Base-by-base conservation (phyloP, 2,888 invertebrate genomes). In the Conops quadrifasciatus region DNA sequence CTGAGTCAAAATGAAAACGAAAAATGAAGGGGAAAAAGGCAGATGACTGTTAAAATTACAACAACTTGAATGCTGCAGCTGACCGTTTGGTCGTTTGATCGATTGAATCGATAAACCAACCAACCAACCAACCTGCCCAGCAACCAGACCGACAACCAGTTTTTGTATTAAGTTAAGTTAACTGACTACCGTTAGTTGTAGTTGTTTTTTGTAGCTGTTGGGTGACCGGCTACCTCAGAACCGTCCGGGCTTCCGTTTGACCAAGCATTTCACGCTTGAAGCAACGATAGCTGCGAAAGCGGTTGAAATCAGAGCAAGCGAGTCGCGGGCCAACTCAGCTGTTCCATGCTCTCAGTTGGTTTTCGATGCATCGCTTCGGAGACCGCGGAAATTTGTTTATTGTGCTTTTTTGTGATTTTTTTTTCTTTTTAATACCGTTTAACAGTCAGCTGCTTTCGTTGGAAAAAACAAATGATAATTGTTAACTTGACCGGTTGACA, bases 141-240 rank as follows among this genome's bases (percentile, higher is more conserved):
- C 36, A 36, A 36, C 36, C 36, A 9, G 9, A 36, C 36, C 9
- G 9, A 36, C 36, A 36, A 36, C 36, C 9, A 36, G 36, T 36
- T 36, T 36, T 36, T 36, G 9, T 36, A 36, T 63, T 43, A 36
- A 19, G 51, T 60, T 59, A 30, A 7, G 5, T 36, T 36, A 7
- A n/a, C n/a, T 4, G 36, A 9, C 36, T 36, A 36, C 36, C 36
- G 36, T 36, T 36, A 36, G 5, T 36, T 36, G 36, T 36, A 36
- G 5, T 36, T 36, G 36, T 36, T 78, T 74, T 67, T 70, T 72
- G 56, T 75, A 72, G 36, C 59, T 62, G 67, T 49, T 19, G 30
- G 53, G 65, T 36, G 58, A n/a, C 24, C 19, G 36, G 36, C 36
- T 36, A 36, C 36, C 36, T 36, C 36, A 7, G 9, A 49, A 49